Evolutionary conservation across 1,140 invertebrate genomes (phyloP).

Genomic region (Drosophila nikananu): DNA sequence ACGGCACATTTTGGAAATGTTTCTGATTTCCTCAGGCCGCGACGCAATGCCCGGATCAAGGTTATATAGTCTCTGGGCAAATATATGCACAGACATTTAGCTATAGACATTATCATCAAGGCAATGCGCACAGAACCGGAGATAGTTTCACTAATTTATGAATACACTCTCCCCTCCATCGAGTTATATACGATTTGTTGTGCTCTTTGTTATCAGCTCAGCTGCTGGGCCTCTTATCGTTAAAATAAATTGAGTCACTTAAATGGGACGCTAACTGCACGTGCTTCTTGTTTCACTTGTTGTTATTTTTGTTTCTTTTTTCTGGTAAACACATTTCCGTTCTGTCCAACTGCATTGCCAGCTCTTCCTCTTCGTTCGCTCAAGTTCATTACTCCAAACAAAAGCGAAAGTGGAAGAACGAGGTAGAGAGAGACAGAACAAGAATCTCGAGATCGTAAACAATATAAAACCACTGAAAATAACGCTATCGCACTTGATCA

Average conservation of each 20-base stretch:
- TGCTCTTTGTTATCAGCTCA: constrained; percentile 12
- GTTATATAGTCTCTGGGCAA: constrained; percentile 44
- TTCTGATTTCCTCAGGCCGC: constrained; percentile 29
- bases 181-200: constrained; percentile 21
- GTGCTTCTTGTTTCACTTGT: constrained; percentile 37
- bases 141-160: constrained; percentile 50
- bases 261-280: constrained; percentile 25
- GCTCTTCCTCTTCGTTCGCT: neutral
- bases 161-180: constrained; percentile 17
- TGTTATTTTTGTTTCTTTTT: constrained; percentile 17
- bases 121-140: constrained; percentile 15
- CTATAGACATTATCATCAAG: constrained; percentile 41
- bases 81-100: constrained; percentile 40
- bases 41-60: constrained; percentile 48
- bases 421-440: constrained; percentile 19
- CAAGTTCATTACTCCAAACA: constrained; percentile 44
- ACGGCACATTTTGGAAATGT: constrained; percentile 47
- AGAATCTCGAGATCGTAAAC: constrained; percentile 45
- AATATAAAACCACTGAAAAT: constrained; percentile 11
- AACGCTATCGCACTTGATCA: constrained; percentile 9
- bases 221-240: constrained; percentile 26
- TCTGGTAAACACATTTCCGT: constrained; percentile 30
- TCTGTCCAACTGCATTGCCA: constrained; percentile 25
- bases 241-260: constrained; percentile 3
- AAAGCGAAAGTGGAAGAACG: constrained; percentile 48